phyloP scores from a whole-genome alignment of 2,888 invertebrate genomes.

The Dichetophora obliterata region DNA sequence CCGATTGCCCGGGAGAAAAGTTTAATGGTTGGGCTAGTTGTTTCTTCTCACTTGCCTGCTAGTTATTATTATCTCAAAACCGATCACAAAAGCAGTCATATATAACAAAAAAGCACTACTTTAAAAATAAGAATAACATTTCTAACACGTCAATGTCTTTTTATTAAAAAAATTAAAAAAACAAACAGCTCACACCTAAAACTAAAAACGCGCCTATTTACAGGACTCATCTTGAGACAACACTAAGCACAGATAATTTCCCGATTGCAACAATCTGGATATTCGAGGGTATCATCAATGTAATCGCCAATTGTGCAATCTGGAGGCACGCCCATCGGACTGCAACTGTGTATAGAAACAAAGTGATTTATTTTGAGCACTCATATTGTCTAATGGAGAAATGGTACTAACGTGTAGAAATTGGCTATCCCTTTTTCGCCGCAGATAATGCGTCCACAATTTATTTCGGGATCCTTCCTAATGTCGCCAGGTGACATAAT shows the following conservation, averaged over 20 bases:
- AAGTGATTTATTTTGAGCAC: neutral
- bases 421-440: constrained; percentile 36
- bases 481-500: constrained; percentile 45
- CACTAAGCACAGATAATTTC: constrained; percentile 31
- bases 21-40: too few relatives aligned
- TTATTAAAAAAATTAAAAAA: too few relatives aligned
- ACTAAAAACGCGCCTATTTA: too few relatives aligned
- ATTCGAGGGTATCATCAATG: constrained; percentile 8
- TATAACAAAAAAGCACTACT: too few relatives aligned
- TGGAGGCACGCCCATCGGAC: neutral
- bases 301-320: constrained; percentile 47
- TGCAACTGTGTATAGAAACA: constrained; percentile 50
- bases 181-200: too few relatives aligned
- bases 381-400: too few relatives aligned
- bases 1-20: too few relatives aligned
- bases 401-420: constrained; percentile 49
- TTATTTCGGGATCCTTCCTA: constrained; percentile 39
- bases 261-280: constrained; percentile 41
- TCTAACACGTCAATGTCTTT: too few relatives aligned
- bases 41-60: too few relatives aligned
- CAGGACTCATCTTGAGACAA: neutral
- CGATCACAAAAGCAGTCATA: too few relatives aligned
- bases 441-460: constrained; percentile 52
- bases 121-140: too few relatives aligned
- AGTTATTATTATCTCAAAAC: too few relatives aligned